These are phyloP conservation scores for Coenonympha arcania DNA, from an alignment of 2,888 invertebrate species.

Conservation along the genomic window DNA sequence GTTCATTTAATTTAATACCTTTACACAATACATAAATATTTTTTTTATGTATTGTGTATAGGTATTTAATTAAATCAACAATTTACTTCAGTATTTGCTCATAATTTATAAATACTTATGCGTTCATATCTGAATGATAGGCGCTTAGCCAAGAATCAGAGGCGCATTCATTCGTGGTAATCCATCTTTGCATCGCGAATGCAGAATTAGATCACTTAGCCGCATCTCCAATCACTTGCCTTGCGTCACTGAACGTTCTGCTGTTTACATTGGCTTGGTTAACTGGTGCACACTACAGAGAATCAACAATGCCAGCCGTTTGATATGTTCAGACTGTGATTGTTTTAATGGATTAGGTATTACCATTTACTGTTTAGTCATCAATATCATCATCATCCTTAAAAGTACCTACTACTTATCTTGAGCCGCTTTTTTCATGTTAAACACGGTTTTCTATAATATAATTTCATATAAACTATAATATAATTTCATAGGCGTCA, in stretches of 20 bases:
- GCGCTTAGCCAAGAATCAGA: conserved; percentile 17
- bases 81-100: not conserved
- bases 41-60: too few species aligned
- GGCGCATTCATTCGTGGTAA: conserved; percentile 15
- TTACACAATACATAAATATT: too few species aligned
- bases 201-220: conserved; percentile 21
- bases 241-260: conserved; percentile 22
- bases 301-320: conserved; percentile 7
- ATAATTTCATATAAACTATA: too few species aligned
- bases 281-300: conserved; percentile 11
- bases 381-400: not conserved
- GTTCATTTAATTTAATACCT: too few species aligned
- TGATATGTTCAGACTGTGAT: conserved; percentile 1
- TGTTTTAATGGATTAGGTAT: not conserved
- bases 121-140: conserved; percentile 13
- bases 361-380: not conserved
- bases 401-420: too few species aligned
- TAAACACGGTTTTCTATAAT: too few species aligned
- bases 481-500: too few species aligned
- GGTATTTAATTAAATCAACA: too few species aligned
- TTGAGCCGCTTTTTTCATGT: too few species aligned
- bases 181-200: conserved; percentile 22
- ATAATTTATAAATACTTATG: conserved; percentile 5
- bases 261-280: conserved; percentile 26
- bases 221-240: conserved; percentile 18